Percentiles rank a stretch among this genome's conserved stretches.
Evolutionary conservation across 2,113 vertebrate species (phyloP).

Genomic region (Bothrops jararaca): DNA sequence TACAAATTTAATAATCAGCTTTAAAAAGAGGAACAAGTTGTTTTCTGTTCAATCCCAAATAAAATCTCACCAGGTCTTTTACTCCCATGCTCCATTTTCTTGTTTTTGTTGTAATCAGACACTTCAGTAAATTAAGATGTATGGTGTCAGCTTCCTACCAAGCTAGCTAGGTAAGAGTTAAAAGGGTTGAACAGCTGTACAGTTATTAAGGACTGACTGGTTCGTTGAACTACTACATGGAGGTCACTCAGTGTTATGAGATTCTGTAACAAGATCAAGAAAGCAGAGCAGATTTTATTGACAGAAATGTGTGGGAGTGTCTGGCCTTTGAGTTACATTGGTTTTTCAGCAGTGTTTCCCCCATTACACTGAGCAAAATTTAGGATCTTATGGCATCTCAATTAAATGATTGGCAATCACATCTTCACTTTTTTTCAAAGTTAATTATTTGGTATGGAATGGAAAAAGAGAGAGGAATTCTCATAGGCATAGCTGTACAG

Average conservation of each 20-base stretch:
- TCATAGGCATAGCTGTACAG: background rate
- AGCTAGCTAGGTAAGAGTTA: background rate
- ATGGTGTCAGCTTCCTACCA: background rate
- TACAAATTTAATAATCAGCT: background rate
- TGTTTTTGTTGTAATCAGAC: background rate
- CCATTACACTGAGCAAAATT: background rate
- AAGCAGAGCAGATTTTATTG: background rate
- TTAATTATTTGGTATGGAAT: background rate
- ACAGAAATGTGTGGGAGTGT: background rate
- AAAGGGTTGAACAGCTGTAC: background rate
- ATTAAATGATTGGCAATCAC: background rate
- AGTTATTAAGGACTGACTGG: background rate
- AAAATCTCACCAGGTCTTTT: background rate
- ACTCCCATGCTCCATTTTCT: background rate
- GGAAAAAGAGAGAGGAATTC: background rate
- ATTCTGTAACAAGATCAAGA: background rate
- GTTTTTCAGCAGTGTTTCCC: background rate
- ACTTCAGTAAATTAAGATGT: background rate
- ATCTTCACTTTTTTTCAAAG: background rate
- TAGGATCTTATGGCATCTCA: no score
- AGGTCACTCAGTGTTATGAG: background rate
- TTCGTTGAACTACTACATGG: background rate
- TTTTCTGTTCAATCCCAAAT: background rate
- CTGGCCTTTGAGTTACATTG: background rate
- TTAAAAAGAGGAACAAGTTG: background rate